Evolutionary conservation across 1,140 invertebrate genomes (phyloP).

Genomic region (Popillia japonica): DNA sequence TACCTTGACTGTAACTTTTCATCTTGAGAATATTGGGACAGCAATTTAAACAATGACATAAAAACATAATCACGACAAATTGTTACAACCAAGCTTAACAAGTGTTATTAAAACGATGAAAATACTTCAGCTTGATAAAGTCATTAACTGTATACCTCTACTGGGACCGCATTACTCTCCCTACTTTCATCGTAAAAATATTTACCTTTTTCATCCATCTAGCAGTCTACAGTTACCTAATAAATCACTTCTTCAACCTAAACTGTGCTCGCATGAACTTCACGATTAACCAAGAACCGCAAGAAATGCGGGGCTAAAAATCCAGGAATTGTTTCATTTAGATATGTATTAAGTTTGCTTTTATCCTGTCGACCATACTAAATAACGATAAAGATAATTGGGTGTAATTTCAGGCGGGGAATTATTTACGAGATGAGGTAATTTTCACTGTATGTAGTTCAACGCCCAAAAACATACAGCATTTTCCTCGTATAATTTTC

Average conservation of each 20-base stretch:
- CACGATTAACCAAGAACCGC: background rate
- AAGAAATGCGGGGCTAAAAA: background rate
- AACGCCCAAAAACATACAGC: background rate
- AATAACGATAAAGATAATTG: slow-evolving; percentile 5
- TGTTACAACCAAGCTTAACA: background rate
- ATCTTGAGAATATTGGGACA: background rate
- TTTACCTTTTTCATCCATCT: background rate
- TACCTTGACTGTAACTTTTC: no score
- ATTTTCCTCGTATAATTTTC: slow-evolving; percentile 1
- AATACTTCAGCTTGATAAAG: background rate
- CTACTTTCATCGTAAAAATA: background rate
- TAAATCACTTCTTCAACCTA: background rate
- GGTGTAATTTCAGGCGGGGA: background rate
- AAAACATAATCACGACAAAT: background rate
- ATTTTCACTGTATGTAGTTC: background rate
- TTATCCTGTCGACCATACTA: background rate
- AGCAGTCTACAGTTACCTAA: background rate
- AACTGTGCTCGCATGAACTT: background rate
- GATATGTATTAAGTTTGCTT: background rate
- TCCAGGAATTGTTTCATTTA: background rate
- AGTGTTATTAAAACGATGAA: background rate
- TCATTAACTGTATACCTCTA: background rate
- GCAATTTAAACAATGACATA: background rate
- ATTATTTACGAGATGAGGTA: background rate
- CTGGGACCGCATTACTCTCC: background rate